A percentile compares a stretch with the other conserved stretches of the same genome.
phyloP scores from a whole-genome alignment of 1,140 invertebrate genomes.

The Centruroides sculpturatus region DNA sequence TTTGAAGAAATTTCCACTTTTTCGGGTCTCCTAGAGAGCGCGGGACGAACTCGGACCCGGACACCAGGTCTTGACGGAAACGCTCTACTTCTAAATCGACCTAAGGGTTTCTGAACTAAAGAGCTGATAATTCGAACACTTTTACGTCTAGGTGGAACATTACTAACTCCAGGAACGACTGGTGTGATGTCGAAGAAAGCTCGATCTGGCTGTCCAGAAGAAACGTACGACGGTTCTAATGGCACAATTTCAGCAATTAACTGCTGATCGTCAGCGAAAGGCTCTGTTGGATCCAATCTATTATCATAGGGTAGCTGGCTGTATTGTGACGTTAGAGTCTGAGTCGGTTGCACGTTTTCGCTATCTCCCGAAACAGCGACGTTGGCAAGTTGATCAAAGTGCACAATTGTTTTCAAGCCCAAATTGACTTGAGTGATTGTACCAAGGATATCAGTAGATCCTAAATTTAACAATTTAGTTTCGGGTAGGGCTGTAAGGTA shows the following conservation, averaged over 20 bases:
- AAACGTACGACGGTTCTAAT: too few relatives aligned
- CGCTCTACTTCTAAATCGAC: constrained; percentile 5
- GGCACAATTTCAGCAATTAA: too few relatives aligned
- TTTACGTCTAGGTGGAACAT: too few relatives aligned
- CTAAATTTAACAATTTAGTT: constrained; percentile 20
- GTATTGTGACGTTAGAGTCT: too few relatives aligned
- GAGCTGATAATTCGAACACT: too few relatives aligned
- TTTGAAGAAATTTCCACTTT: neutral
- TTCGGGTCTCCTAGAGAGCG: neutral
- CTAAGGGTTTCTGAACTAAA: neutral
- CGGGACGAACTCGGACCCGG: constrained; percentile 7
- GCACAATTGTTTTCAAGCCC: constrained; percentile 22
- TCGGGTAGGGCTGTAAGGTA: constrained; percentile 21
- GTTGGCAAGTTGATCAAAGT: constrained; percentile 19
- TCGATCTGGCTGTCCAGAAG: too few relatives aligned
- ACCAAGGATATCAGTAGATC: constrained; percentile 20
- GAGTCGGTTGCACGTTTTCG: neutral
- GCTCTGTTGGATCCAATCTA: too few relatives aligned
- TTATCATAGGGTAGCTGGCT: too few relatives aligned
- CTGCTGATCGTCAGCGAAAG: too few relatives aligned
- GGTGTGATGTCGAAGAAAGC: too few relatives aligned
- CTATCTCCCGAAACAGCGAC: constrained; percentile 27
- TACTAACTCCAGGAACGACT: too few relatives aligned
- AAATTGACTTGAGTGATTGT: constrained; percentile 27
- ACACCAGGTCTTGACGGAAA: constrained; percentile 10